A percentile compares a stretch with the other conserved stretches of the same genome.
These are phyloP conservation scores for Leptoteleia sp. DNA, from an alignment of 1,140 invertebrate species.

Conservation along the genomic window DNA sequence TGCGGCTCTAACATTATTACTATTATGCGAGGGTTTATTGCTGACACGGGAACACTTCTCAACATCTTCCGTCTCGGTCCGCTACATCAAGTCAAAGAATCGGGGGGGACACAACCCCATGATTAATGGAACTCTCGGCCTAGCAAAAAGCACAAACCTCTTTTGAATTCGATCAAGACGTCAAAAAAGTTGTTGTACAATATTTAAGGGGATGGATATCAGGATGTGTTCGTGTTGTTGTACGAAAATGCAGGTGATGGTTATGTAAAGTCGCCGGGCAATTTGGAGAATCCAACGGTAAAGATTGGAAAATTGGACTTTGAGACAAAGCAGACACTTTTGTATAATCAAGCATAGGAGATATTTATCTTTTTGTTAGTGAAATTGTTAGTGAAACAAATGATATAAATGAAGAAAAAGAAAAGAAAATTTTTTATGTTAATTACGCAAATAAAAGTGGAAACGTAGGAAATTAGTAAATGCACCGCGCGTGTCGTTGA, in stretches of 20 bases:
- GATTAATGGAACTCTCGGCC: slow-evolving; percentile 75
- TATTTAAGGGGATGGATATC: slow-evolving; percentile 59
- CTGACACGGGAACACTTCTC: slow-evolving; percentile 66
- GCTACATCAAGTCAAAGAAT: slow-evolving; percentile 64
- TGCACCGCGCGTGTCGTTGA: too few species aligned
- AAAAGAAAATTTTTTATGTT: too few species aligned
- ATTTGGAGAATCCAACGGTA: slow-evolving; percentile 37
- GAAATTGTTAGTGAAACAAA: too few species aligned
- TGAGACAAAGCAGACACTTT: too few species aligned
- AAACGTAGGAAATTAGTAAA: too few species aligned
- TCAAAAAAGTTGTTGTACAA: slow-evolving; percentile 60
- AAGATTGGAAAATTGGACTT: not conserved
- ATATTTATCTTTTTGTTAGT: too few species aligned
- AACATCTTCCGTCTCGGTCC: slow-evolving; percentile 57
- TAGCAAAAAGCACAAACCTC: slow-evolving; percentile 63
- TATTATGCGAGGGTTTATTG: slow-evolving; percentile 78
- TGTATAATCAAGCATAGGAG: too few species aligned
- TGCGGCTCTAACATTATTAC: slow-evolving; percentile 74
- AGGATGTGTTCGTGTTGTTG: slow-evolving; percentile 34
- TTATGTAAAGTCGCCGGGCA: slow-evolving; percentile 22
- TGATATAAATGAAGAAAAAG: too few species aligned
- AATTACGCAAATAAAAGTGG: too few species aligned
- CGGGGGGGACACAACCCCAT: slow-evolving; percentile 68
- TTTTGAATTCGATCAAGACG: slow-evolving; percentile 66
- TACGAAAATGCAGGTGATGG: slow-evolving; percentile 33